These are phyloP conservation scores for Vulpes lagopus DNA, from an alignment of 2,113 vertebrate genomes.

Conservation along the genomic window DNA sequence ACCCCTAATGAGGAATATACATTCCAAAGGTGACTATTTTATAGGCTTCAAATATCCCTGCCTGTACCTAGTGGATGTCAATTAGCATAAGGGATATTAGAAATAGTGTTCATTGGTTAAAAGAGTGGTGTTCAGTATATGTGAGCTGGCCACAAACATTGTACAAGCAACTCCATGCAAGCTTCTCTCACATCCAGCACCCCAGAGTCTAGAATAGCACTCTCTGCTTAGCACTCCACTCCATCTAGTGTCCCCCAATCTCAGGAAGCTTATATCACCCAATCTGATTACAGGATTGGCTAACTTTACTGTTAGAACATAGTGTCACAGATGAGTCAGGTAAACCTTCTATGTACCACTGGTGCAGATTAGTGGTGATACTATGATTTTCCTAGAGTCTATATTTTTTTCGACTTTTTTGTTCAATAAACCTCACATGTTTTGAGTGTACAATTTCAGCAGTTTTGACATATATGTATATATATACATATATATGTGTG, in stretches of 20 bases:
- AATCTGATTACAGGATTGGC: neutral
- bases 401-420: neutral
- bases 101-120: neutral
- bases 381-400: neutral
- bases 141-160: neutral
- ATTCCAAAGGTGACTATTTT: neutral
- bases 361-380: neutral
- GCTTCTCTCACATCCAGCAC: neutral
- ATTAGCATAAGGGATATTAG: neutral
- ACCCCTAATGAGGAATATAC: neutral
- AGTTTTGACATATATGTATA: neutral
- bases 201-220: neutral
- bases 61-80: neutral
- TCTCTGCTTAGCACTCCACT: neutral
- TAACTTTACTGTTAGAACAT: neutral
- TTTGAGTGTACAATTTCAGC: neutral
- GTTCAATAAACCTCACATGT: neutral
- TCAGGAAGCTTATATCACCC: neutral
- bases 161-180: neutral
- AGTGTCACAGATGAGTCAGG: neutral
- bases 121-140: neutral
- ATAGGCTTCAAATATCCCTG: neutral
- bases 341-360: neutral
- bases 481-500: too few relatives aligned
- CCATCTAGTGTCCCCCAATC: neutral